Percentiles rank a stretch among this genome's conserved stretches.
phyloP scores from a whole-genome alignment of 2,888 invertebrate species.

The Synergus umbraculus region DNA sequence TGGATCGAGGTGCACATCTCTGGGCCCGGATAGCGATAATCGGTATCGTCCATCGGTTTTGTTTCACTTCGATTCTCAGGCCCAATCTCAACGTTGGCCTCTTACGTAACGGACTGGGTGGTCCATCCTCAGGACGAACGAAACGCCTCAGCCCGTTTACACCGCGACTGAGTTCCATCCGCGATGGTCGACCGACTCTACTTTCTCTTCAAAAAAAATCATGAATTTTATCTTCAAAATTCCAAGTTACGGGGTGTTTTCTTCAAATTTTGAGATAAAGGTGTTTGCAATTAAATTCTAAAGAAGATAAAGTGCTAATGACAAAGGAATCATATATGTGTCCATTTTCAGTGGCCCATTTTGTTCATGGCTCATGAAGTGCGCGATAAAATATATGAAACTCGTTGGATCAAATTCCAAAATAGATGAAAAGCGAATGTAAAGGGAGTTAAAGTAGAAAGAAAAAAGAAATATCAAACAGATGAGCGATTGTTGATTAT shows the following conservation, averaged over 20 bases:
- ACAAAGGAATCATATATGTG: no score
- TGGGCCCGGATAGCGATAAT: constrained; percentile 58
- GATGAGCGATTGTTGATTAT: constrained; percentile 22
- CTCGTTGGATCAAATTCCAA: no score
- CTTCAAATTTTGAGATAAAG: neutral
- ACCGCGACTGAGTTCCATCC: constrained; percentile 41
- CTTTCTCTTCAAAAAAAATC: neutral
- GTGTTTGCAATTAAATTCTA: neutral
- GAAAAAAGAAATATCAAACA: constrained; percentile 1
- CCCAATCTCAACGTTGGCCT: constrained; percentile 57
- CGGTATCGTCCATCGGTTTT: constrained; percentile 62
- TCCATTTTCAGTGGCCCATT: no score
- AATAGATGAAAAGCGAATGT: neutral
- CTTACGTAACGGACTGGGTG: constrained; percentile 69
- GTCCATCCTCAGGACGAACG: constrained; percentile 56
- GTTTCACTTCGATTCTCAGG: constrained; percentile 55
- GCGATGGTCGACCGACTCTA: constrained; percentile 25
- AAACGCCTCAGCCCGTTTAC: constrained; percentile 58
- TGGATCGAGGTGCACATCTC: constrained; percentile 57
- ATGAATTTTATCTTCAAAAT: neutral
- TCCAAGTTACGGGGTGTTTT: neutral
- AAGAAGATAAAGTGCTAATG: neutral
- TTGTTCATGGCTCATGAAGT: no score
- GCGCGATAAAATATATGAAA: no score
- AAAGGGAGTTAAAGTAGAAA: neutral